These are phyloP conservation scores for Serilophus lunatus DNA, from an alignment of 2,113 vertebrate species.

Conservation along the genomic window DNA sequence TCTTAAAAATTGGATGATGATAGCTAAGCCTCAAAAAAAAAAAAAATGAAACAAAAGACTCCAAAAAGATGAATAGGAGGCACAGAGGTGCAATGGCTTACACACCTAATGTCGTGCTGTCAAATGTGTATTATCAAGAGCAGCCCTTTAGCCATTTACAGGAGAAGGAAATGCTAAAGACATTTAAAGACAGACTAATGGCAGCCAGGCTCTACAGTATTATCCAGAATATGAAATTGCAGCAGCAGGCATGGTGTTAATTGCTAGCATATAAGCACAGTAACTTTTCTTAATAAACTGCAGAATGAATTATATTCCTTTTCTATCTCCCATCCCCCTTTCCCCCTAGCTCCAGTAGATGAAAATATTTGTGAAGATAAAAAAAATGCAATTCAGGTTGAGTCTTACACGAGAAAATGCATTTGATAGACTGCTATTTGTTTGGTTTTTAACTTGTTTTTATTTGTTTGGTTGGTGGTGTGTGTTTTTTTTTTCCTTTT, in stretches of 20 bases:
- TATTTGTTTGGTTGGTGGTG: no score
- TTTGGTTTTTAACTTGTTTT: no score
- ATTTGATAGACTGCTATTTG: neutral
- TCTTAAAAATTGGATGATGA: constrained; percentile 15
- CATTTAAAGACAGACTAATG: constrained; percentile 20
- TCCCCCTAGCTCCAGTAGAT: neutral
- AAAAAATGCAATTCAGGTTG: neutral
- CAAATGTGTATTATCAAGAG: constrained; percentile 9
- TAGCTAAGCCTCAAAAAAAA: neutral
- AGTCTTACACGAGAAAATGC: neutral
- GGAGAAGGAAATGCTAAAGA: neutral
- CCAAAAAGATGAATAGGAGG: neutral
- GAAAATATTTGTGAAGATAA: neutral
- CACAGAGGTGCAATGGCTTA: constrained; percentile 3
- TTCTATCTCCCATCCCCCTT: neutral
- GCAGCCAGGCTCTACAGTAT: neutral
- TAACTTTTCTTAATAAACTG: neutral
- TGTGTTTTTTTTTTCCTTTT: accelerated
- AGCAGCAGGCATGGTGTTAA: neutral
- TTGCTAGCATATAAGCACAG: neutral
- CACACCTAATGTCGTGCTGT: neutral
- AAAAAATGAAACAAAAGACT: no score
- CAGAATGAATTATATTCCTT: neutral
- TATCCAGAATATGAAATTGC: neutral
- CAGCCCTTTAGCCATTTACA: constrained; percentile 11